A percentile compares a stretch with the other conserved stretches of the same genome.
Conservation (phyloP, 2,888 invertebrate genomes). For the Amblyjoppa fuscipennis region DNA sequence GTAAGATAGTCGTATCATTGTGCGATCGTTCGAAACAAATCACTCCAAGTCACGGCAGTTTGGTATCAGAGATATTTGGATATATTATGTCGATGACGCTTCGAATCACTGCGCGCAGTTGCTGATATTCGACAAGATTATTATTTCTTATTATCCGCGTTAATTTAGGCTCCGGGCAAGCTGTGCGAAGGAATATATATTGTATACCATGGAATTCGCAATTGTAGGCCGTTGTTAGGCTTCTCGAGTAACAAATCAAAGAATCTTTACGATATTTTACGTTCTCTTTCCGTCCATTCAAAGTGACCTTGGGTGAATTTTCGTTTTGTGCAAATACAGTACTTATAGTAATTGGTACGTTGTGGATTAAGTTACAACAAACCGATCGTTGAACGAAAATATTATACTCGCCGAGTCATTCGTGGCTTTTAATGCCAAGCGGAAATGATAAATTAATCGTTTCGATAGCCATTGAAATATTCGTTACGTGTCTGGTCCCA, state of each 20-base stretch:
- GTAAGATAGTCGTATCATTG: neutral
- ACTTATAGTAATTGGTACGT: slow-evolving; percentile 57
- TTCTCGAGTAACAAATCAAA: neutral
- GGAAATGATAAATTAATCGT: slow-evolving; percentile 33
- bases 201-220: neutral
- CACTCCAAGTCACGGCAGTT: neutral
- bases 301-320: slow-evolving; percentile 12
- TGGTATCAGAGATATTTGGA: neutral
- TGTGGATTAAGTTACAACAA: slow-evolving; percentile 36
- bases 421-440: slow-evolving; percentile 7
- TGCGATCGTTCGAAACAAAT: neutral
- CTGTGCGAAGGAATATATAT: neutral
- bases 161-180: slow-evolving; percentile 1
- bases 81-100: neutral
- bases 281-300: neutral
- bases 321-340: slow-evolving; percentile 45
- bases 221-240: neutral
- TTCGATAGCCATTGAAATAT: slow-evolving; percentile 60
- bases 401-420: neutral
- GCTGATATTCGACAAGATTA: neutral
- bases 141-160: neutral
- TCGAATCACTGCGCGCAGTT: neutral
- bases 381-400: slow-evolving; percentile 21
- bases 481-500: slow-evolving; percentile 65
- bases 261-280: neutral